Conservation (phyloP, 2,113 vertebrate genomes). For the Poeciliopsis turrubarensis region DNA sequence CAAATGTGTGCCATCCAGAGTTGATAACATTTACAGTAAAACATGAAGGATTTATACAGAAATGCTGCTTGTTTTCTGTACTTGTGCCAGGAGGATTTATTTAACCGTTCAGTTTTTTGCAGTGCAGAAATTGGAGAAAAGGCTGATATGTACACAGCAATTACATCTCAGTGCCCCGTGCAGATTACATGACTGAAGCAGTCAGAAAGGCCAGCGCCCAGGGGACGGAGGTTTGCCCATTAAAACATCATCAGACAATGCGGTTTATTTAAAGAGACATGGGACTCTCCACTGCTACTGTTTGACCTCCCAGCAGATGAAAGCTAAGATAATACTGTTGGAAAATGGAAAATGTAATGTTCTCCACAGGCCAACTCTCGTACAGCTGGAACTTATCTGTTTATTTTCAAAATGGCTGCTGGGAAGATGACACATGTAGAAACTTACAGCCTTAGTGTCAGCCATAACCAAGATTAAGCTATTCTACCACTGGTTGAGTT, state of each 20-base stretch:
- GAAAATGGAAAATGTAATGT: constrained; percentile 55
- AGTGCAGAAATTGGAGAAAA: constrained; percentile 57
- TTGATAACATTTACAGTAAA: background rate
- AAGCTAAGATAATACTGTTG: constrained; percentile 56
- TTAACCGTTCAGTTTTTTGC: constrained; percentile 40
- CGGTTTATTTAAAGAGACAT: constrained; percentile 76
- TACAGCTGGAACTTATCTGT: constrained; percentile 36
- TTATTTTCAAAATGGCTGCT: constrained; percentile 44
- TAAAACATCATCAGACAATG: constrained; percentile 74
- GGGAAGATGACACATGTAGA: constrained; percentile 33
- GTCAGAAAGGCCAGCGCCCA: constrained; percentile 58
- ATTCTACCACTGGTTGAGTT: constrained; percentile 5
- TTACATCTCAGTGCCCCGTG: constrained; percentile 52
- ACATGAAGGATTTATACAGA: background rate
- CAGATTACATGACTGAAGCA: constrained; percentile 23
- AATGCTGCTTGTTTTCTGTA: background rate
- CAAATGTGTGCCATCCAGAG: too few relatives aligned
- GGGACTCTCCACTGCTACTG: constrained; percentile 61
- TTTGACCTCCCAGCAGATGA: constrained; percentile 61
- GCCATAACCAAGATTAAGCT: background rate
- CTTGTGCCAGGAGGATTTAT: background rate
- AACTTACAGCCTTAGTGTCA: background rate
- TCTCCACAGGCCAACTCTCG: constrained; percentile 46
- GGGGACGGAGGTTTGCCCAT: constrained; percentile 66
- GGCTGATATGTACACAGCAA: constrained; percentile 61